These are phyloP conservation scores for Cyrtonyx montezumae DNA, from an alignment of 2,113 vertebrate species.

Conservation along the genomic window DNA sequence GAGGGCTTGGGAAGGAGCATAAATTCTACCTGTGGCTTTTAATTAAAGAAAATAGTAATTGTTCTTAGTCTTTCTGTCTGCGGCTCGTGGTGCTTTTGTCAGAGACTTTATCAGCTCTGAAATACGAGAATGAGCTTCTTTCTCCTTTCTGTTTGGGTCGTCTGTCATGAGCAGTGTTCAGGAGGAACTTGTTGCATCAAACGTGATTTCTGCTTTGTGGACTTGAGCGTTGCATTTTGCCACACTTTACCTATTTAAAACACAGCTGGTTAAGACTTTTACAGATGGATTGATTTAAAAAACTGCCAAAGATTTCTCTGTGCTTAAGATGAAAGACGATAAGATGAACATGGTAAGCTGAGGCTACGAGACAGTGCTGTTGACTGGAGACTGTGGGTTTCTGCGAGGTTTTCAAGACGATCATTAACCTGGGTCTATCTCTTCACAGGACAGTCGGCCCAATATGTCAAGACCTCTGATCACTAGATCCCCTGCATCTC, in stretches of 20 bases:
- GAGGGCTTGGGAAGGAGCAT: conserved; percentile 53
- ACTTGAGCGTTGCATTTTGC: background rate
- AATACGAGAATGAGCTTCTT: background rate
- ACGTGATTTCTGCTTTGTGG: background rate
- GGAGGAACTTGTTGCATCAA: conserved; percentile 8
- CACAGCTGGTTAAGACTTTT: background rate
- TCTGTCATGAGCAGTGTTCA: background rate
- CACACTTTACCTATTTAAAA: background rate
- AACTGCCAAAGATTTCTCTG: background rate
- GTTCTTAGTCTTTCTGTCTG: conserved; percentile 29
- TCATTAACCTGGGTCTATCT: conserved; percentile 77
- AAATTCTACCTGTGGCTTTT: conserved; percentile 3
- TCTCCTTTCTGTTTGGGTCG: background rate
- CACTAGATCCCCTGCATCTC: conserved; percentile 97
- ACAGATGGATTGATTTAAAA: background rate
- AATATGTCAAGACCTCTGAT: conserved; percentile 99
- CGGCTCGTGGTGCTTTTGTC: conserved; percentile 8
- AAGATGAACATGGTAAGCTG: background rate
- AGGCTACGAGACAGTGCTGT: background rate
- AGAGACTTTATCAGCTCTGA: conserved; percentile 35
- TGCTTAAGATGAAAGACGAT: background rate
- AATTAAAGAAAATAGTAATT: background rate
- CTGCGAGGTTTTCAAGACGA: conserved; percentile 2
- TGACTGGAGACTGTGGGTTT: background rate
- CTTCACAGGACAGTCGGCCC: conserved; percentile 93